Evolutionary conservation across 1,140 invertebrate genomes (phyloP).

Genomic region (Trichonephila clavipes): DNA sequence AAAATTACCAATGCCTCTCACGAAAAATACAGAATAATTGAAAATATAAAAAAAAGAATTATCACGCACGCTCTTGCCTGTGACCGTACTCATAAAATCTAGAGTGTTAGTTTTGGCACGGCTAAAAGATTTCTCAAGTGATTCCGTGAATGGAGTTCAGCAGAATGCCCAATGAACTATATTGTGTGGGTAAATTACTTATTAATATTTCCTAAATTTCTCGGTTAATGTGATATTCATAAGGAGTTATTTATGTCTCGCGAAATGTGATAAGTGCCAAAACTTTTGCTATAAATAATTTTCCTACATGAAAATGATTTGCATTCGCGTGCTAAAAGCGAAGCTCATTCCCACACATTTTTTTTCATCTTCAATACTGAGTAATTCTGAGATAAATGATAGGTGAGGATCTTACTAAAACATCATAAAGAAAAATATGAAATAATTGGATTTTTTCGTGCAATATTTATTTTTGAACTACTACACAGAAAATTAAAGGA

Average conservation of each 20-base stretch:
- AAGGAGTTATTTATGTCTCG: conserved; percentile 4
- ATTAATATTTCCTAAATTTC: background rate
- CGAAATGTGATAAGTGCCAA: background rate
- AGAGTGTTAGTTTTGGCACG: background rate
- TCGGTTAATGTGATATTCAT: conserved; percentile 5
- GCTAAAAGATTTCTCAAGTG: too few species aligned
- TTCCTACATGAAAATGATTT: background rate
- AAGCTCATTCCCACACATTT: too few species aligned
- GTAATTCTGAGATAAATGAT: too few species aligned
- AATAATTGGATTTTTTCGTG: too few species aligned
- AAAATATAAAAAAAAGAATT: background rate
- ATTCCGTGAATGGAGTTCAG: too few species aligned
- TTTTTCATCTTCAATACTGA: too few species aligned
- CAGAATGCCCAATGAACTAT: too few species aligned
- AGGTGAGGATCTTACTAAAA: too few species aligned
- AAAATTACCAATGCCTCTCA: background rate
- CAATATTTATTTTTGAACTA: too few species aligned
- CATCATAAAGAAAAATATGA: too few species aligned
- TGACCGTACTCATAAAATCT: background rate
- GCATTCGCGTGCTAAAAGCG: background rate
- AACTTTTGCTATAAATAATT: background rate
- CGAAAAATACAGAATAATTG: background rate
- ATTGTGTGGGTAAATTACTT: background rate
- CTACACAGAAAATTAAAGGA: too few species aligned
- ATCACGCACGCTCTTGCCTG: background rate